phyloP scores from a whole-genome alignment of 1,140 invertebrate species.

The Nymphalis io region DNA sequence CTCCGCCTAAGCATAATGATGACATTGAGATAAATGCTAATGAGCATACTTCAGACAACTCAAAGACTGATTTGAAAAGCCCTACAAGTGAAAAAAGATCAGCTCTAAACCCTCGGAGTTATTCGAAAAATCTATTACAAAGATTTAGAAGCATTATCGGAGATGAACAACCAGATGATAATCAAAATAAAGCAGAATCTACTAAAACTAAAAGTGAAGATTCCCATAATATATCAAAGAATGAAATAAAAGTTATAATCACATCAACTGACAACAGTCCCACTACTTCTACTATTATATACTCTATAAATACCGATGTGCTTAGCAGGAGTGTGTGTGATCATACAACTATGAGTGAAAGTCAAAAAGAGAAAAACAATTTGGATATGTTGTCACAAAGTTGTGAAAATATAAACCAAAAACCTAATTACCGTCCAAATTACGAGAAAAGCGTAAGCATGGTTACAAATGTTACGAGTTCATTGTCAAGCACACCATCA shows the following conservation, averaged over 20 bases:
- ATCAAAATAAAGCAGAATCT: slow-evolving; percentile 55
- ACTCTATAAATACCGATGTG: slow-evolving; percentile 49
- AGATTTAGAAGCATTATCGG: slow-evolving; percentile 81
- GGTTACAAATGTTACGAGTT: slow-evolving; percentile 60
- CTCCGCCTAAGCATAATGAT: slow-evolving; percentile 63
- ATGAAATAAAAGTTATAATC: slow-evolving; percentile 69
- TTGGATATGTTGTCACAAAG: slow-evolving; percentile 71
- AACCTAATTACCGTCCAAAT: slow-evolving; percentile 52
- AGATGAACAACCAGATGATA: slow-evolving; percentile 75
- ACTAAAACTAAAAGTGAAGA: slow-evolving; percentile 44
- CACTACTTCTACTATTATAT: slow-evolving; percentile 52
- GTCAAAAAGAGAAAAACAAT: slow-evolving; percentile 69
- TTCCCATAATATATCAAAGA: slow-evolving; percentile 45
- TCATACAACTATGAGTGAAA: slow-evolving; percentile 61
- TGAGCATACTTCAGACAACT: slow-evolving; percentile 58
- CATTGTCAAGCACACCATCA: slow-evolving; percentile 50
- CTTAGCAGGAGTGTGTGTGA: slow-evolving; percentile 75
- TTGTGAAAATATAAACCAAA: slow-evolving; percentile 72
- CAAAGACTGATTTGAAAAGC: slow-evolving; percentile 70
- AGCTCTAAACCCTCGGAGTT: slow-evolving; percentile 74
- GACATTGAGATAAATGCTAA: slow-evolving; percentile 65
- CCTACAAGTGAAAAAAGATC: slow-evolving; percentile 68
- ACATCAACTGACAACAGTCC: slow-evolving; percentile 62
- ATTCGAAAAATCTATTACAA: slow-evolving; percentile 80
- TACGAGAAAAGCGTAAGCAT: slow-evolving; percentile 72